These are phyloP conservation scores for Oreochromis spilurus DNA, from an alignment of 2,113 vertebrate species.

Conservation along the genomic window DNA sequence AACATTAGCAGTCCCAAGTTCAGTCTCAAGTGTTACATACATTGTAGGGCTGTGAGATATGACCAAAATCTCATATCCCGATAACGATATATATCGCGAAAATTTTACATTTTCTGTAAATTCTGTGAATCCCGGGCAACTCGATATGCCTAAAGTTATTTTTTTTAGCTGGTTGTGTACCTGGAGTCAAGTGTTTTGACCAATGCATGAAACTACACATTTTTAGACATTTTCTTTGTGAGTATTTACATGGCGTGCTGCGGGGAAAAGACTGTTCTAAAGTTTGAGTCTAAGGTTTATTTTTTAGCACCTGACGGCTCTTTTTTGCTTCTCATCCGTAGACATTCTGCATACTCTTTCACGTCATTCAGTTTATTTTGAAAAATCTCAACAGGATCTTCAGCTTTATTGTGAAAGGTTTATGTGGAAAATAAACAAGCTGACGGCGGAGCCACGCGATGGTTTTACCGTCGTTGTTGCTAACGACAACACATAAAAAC, in stretches of 20 bases:
- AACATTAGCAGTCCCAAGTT: neutral
- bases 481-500: neutral
- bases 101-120: neutral
- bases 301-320: neutral
- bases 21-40: neutral
- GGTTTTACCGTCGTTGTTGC: neutral
- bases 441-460: accelerated
- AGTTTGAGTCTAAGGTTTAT: neutral
- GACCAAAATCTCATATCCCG: neutral
- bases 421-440: neutral
- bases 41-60: neutral
- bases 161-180: neutral
- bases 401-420: neutral
- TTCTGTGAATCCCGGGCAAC: neutral
- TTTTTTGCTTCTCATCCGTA: neutral
- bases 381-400: neutral
- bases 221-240: neutral
- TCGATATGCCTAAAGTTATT: neutral
- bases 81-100: neutral
- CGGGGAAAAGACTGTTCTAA: accelerated
- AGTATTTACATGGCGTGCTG: neutral
- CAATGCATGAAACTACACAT: neutral
- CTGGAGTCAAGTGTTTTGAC: neutral
- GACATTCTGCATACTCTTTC: neutral
- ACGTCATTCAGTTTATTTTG: neutral